Percentiles rank a stretch among this genome's conserved stretches.
Conservation (phyloP, 2,888 invertebrate species). For the Tetrapedia diversipes region DNA sequence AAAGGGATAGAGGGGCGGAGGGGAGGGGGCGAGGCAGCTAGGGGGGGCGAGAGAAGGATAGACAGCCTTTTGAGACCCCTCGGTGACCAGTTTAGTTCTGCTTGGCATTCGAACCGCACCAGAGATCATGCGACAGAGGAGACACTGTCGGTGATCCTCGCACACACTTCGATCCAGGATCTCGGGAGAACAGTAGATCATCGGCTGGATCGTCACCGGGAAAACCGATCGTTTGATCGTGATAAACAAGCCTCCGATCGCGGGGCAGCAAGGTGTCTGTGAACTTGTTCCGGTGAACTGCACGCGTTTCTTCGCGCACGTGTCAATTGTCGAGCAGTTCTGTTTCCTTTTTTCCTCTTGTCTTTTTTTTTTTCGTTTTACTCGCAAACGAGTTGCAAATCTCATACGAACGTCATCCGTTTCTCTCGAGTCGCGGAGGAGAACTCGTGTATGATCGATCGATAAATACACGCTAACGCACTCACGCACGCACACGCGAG, state of each 20-base stretch:
- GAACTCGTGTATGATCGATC: background rate
- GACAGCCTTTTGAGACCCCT: conserved; percentile 72
- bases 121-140: conserved; percentile 62
- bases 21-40: conserved; percentile 43
- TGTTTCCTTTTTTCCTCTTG: no score
- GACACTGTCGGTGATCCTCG: conserved; percentile 36
- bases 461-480: no score
- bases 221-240: conserved; percentile 9
- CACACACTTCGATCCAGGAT: conserved; percentile 29
- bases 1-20: conserved; percentile 59
- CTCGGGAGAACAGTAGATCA: background rate
- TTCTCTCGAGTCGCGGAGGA: background rate
- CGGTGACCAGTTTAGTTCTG: conserved; percentile 75
- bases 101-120: conserved; percentile 69
- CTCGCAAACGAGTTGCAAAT: no score
- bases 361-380: background rate
- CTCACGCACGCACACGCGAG: background rate
- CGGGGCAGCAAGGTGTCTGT: conserved; percentile 11
- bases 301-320: background rate
- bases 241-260: background rate
- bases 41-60: conserved; percentile 63
- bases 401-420: background rate
- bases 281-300: background rate
- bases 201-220: background rate
- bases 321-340: background rate